Base-by-base conservation (phyloP, 2,888 invertebrate species). In the Eristalis pertinax region DNA sequence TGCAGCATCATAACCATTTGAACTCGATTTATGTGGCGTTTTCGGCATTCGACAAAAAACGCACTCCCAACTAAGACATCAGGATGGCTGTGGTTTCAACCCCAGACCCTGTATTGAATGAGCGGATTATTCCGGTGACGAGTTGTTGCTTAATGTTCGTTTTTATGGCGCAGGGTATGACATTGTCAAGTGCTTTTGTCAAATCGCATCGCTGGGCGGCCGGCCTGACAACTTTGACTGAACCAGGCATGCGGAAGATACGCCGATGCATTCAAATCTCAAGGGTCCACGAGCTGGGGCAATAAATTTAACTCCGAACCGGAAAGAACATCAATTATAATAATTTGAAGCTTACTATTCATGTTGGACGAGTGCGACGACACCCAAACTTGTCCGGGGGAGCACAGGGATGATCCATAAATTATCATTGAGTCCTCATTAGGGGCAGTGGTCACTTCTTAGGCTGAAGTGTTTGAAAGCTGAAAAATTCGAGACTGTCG, bases 231-330 rank as follows among this genome's bases (percentile, higher is more conserved):
- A 70, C 38, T 10, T 15, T 72, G 75, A 69, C 69, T 76, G 65
- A 65, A 43, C 13, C 79, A 76, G 79, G 50, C 79, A 69, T 73
- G 83, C 68, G 87, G 75, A 87, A 87, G 83, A 87, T 87, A 83
- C 80, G 83, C 32, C 68, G 63, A 79, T 73, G 68, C 76, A 79
- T 74, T 78, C 73, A 38, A 58, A 62, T 70, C 83, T 50, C 73
- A 38, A 83, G 79, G 79, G 83, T 79, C 58, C 56, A 76, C 58
- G 70, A 79, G 24, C 68, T 73, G 63, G 68, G 69, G 84, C 83
- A 80, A 87, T 84, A 87, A 87, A 87, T 87, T 32, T 84, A 80
- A 79, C 67, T 73, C 68, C 58, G 84, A 80, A 87, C 87, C 87
- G 87, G 76, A 87, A 87, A 84, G 79, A 65, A 60, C 69, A 84